Evolutionary conservation across 2,888 invertebrate genomes (phyloP), one percentile per base, ranked within the genome.

Genomic region (Lepetodrilus schrolli): DNA sequence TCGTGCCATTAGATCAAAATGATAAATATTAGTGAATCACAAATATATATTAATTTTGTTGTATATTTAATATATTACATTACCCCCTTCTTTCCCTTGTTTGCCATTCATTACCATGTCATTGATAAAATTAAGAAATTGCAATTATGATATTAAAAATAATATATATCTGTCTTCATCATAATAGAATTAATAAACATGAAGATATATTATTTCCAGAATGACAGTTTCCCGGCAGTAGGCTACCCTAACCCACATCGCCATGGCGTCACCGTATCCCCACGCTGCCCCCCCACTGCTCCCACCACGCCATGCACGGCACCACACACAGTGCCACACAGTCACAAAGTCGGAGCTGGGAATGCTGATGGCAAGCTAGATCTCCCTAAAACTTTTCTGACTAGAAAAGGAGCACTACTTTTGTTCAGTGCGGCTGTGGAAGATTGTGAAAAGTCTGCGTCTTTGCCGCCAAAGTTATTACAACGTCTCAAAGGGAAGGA

Each of bases 341-440:
- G 51, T 58, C 69, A 13, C 38, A 76, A 30, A 65, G 38, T 20
- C 36, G 30, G 43, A 47, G 49, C 37, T 26, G 71, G 70, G 71
- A 78, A 73, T 26, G 48, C 75, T 17, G 82, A 80, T 74, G 84
- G 83, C 1, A 74, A 82, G 37, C 70, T 84, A 17, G 74, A 78
- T 21, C 71, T 88, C 5, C 88, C 89, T 13, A 88, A 88, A 73
- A 89, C 88, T 1, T 87, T 80, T 72, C 75, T 83, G n/a, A 88
- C 88, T 0, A 76, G 85, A 17, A 86, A 87, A 77, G 89, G 89
- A 26, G 87, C 87, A 5, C 77, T 88, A n/a, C 78, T 87, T 66
- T 74, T 88, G 47, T 88, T 86, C 71, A n/a, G n/a, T n/a, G 76
- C 85, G 4, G 84, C 82, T 17, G 83, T 83, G 5, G 75, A 76